phyloP scores from a whole-genome alignment of 2,113 vertebrate genomes.

The Poecilia latipinna region DNA sequence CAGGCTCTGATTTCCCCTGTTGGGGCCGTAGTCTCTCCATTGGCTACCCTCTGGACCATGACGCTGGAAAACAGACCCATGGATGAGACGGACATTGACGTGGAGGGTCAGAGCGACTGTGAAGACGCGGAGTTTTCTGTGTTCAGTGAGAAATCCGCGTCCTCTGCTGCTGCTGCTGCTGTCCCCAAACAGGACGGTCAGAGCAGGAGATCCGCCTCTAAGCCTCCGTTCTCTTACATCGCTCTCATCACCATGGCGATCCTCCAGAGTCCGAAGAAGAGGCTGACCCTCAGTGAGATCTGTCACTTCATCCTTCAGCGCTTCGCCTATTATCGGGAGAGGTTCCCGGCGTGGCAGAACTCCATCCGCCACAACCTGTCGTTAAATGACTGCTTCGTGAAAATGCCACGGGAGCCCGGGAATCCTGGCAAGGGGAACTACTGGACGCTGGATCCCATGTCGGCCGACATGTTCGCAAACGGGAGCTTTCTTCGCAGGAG shows the following conservation, averaged over 20 bases:
- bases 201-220: constrained; percentile 42
- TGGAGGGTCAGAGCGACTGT: constrained; percentile 32
- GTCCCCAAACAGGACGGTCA: constrained; percentile 17
- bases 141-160: constrained; percentile 2
- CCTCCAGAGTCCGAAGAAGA: constrained; percentile 81
- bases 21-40: constrained; percentile 37
- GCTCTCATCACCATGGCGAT: constrained; percentile 85
- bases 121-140: not conserved
- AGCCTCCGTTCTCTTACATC: constrained; percentile 84
- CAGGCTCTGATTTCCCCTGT: constrained; percentile 32
- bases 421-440: constrained; percentile 82
- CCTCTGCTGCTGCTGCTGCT: constrained; percentile 7
- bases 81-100: constrained; percentile 63
- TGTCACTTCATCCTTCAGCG: constrained; percentile 80
- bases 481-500: constrained; percentile 81
- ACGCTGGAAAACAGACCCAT: constrained; percentile 67
- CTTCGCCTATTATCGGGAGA: constrained; percentile 79
- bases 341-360: constrained; percentile 83
- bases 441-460: constrained; percentile 84
- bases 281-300: constrained; percentile 82
- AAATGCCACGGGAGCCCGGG: constrained; percentile 80
- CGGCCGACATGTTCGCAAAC: constrained; percentile 83
- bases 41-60: constrained; percentile 57
- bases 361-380: constrained; percentile 81
- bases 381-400: constrained; percentile 83